Evolutionary conservation across 2,113 vertebrate genomes (phyloP).

Genomic region (Cranoglanis bouderius): DNA sequence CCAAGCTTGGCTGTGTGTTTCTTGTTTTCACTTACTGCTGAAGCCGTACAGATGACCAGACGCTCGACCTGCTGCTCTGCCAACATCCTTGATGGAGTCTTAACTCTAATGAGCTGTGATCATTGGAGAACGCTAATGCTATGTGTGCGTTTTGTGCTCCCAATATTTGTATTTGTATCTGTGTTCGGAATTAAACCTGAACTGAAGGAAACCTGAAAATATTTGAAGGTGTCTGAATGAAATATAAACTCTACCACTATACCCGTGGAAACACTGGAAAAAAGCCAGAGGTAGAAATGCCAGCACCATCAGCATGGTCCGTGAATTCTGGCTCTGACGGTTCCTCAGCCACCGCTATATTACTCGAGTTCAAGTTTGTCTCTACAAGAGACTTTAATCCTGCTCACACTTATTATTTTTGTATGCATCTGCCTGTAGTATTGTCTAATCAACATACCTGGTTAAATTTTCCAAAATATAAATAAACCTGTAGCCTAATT

Average conservation of each 20-base stretch:
- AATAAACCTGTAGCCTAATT: background rate
- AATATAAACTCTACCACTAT: too few species aligned
- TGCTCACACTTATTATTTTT: background rate
- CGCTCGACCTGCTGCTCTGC: slow-evolving; percentile 41
- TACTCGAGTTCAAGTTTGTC: background rate
- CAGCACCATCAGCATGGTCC: too few species aligned
- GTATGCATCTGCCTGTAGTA: background rate
- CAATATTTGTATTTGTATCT: background rate
- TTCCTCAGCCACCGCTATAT: background rate
- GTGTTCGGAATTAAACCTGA: background rate
- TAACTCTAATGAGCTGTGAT: slow-evolving; percentile 21
- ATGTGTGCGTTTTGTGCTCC: background rate
- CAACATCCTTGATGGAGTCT: slow-evolving; percentile 17
- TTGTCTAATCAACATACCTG: background rate
- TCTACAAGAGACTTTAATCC: background rate
- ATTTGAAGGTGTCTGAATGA: background rate
- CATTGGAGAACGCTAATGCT: slow-evolving; percentile 18
- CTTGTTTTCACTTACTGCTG: slow-evolving; percentile 29
- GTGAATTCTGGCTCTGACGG: too few species aligned
- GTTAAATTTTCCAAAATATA: background rate
- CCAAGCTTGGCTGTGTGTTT: background rate
- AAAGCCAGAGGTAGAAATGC: background rate
- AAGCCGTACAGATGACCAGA: slow-evolving; percentile 39
- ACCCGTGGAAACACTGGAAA: too few species aligned
- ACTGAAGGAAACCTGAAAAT: background rate